These are phyloP conservation scores for Argynnis bischoffii DNA, from an alignment of 2,888 invertebrate species.

Conservation along the genomic window DNA sequence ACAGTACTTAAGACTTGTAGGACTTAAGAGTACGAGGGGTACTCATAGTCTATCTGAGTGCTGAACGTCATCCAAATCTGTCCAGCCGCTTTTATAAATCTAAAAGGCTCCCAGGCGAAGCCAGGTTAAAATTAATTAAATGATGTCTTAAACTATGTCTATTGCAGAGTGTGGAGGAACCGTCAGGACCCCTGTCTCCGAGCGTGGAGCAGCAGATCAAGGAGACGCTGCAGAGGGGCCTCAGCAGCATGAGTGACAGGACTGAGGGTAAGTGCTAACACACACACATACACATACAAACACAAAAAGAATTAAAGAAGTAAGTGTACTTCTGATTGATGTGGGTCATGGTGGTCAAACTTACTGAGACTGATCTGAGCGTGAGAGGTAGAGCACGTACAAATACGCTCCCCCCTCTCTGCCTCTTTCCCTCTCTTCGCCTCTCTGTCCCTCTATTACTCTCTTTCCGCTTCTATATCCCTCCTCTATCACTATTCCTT, in stretches of 20 bases:
- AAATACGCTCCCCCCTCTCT: too few relatives aligned
- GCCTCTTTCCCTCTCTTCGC: too few relatives aligned
- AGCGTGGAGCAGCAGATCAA: slow-evolving; percentile 71
- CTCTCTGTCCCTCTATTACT: too few relatives aligned
- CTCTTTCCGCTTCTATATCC: too few relatives aligned
- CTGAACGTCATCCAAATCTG: too few relatives aligned
- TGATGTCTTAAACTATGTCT: neutral
- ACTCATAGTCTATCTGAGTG: too few relatives aligned
- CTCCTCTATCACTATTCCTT: too few relatives aligned
- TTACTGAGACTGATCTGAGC: too few relatives aligned
- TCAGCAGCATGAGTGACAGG: slow-evolving; percentile 60
- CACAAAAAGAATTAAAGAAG: neutral
- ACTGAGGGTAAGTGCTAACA: slow-evolving; percentile 49
- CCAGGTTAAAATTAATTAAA: neutral
- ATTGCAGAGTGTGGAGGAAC: slow-evolving; percentile 40
- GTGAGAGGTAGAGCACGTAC: neutral
- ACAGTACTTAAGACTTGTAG: too few relatives aligned
- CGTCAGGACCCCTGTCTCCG: slow-evolving; percentile 50
- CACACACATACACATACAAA: neutral
- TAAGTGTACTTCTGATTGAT: neutral
- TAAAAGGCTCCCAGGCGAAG: too few relatives aligned
- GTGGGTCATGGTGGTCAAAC: neutral
- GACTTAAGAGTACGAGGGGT: too few relatives aligned
- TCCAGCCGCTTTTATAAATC: too few relatives aligned
- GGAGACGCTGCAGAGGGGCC: slow-evolving; percentile 68